Percentiles rank a stretch among this genome's conserved stretches.
These are phyloP conservation scores for Pandemis heparana DNA, from an alignment of 2,888 invertebrate species.

Conservation along the genomic window DNA sequence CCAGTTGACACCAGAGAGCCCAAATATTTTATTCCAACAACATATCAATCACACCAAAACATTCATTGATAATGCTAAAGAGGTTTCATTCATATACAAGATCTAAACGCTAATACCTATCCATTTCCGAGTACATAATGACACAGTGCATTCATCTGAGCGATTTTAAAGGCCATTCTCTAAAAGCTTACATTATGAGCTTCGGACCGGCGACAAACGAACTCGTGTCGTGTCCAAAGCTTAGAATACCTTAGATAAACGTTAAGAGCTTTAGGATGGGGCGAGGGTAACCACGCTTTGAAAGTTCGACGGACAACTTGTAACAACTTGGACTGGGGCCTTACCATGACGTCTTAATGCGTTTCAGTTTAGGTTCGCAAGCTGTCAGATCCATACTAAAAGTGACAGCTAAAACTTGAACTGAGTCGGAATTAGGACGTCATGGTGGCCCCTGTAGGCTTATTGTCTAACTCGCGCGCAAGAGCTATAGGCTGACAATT, in stretches of 20 bases:
- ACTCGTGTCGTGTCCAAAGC: slow-evolving; percentile 24
- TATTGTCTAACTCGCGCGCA: too few species aligned
- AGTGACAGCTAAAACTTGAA: too few species aligned
- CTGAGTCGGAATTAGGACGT: too few species aligned
- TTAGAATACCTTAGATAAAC: slow-evolving; percentile 36
- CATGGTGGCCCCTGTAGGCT: too few species aligned
- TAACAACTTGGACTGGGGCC: too few species aligned
- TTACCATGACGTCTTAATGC: too few species aligned
- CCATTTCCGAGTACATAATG: not conserved
- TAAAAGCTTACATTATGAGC: slow-evolving; percentile 30
- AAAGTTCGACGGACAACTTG: not conserved
- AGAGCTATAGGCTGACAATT: too few species aligned
- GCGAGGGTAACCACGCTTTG: slow-evolving; percentile 13
- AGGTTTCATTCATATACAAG: not conserved
- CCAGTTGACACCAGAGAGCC: too few species aligned
- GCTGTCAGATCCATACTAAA: too few species aligned
- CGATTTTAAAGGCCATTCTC: slow-evolving; percentile 25
- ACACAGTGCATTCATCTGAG: slow-evolving; percentile 2
- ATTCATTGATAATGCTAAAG: not conserved
- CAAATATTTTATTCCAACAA: not conserved
- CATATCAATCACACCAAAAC: slow-evolving; percentile 4
- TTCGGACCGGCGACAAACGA: slow-evolving; percentile 26
- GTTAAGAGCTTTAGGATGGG: slow-evolving; percentile 11
- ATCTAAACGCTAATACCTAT: not conserved
- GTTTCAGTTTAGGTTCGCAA: too few species aligned